Base-by-base conservation (phyloP, 2,888 invertebrate genomes). In the Pristionchus maxplancki region DNA sequence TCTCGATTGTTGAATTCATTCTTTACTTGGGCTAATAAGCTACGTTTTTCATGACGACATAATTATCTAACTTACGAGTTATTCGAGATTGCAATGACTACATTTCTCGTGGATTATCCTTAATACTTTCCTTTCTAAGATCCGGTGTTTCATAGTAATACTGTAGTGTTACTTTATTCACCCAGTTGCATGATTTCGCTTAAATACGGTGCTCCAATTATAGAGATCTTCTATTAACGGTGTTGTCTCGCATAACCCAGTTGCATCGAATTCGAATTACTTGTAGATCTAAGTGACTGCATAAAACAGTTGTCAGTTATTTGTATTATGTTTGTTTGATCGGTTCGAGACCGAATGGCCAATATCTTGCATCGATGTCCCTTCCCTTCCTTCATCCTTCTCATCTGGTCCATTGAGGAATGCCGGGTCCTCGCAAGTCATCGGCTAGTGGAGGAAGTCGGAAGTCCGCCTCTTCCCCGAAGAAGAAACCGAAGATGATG, bases 401-500 rank as follows among this genome's bases (percentile, higher is more conserved):
- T 13, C 64, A 74, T n/a, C 13, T 28, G 8, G 5, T 34, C 31
- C 34, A 34, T 71, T 37, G 9, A 83, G 53, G 3, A 37, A 50
- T 50, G 50, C 31, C 82, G 11, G 37, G 34, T 31, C 82, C 82
- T 8, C 82, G 82, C 17, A 83, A 83, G 53, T 53, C 53, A 20
- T 40, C 40, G 9, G 78, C 37, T 0, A 78, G 78, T 28, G 78
- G 78, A 9, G 82, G 82, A 20, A 50, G 82, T 53, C 50, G 53
- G 8, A 53, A 50, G 53, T 44, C 82, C 24, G 53, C 82, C 6
- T 50, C 82, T 13, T 83, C 82, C 8, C 82, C 82, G 20, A 83
- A 83, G 82, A 83, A 83, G 53, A 50, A 53, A 34, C 53, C 82
- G 20, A 83, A 83, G 82, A 83, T 83, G 82, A 83, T 83, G 82